Conservation (phyloP, 2,888 invertebrate species). For the Chrysotoxum bicinctum region DNA sequence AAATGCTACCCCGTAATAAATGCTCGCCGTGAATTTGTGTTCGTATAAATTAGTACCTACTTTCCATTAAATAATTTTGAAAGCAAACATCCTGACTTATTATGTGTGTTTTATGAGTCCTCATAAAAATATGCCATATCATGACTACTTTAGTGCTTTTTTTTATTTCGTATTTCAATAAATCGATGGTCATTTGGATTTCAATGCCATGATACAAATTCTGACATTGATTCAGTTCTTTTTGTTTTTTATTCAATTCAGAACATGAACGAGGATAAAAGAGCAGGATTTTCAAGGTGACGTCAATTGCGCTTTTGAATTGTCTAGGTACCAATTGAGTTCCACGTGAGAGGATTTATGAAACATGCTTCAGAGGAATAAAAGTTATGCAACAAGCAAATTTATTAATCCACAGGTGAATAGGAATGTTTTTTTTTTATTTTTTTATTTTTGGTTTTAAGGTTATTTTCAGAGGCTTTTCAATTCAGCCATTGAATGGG, state of each 20-base stretch:
- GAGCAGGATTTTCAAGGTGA: not conserved
- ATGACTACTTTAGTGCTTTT: not conserved
- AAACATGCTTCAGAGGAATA: not conserved
- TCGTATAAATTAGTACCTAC: not conserved
- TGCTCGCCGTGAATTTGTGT: not conserved
- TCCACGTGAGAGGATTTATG: constrained; percentile 1
- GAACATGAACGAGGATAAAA: not conserved
- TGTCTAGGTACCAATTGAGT: constrained; percentile 9
- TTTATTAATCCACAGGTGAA: constrained; percentile 13
- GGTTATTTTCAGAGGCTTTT: not conserved
- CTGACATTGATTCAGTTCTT: not conserved
- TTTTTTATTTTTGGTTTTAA: not conserved
- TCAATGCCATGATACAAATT: not conserved
- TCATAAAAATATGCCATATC: not conserved
- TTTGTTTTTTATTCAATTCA: not conserved
- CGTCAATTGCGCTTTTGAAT: constrained; percentile 15
- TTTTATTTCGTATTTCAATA: not conserved
- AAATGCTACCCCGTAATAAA: not conserved
- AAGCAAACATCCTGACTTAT: not conserved
- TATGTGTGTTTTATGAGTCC: not conserved
- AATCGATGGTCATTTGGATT: constrained; percentile 18
- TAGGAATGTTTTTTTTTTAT: not conserved
- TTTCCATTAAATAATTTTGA: not conserved
- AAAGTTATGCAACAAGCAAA: constrained; percentile 11
- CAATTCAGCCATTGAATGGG: not conserved